Conservation (phyloP, 1,140 invertebrate genomes). For the Drosophila funebris region DNA sequence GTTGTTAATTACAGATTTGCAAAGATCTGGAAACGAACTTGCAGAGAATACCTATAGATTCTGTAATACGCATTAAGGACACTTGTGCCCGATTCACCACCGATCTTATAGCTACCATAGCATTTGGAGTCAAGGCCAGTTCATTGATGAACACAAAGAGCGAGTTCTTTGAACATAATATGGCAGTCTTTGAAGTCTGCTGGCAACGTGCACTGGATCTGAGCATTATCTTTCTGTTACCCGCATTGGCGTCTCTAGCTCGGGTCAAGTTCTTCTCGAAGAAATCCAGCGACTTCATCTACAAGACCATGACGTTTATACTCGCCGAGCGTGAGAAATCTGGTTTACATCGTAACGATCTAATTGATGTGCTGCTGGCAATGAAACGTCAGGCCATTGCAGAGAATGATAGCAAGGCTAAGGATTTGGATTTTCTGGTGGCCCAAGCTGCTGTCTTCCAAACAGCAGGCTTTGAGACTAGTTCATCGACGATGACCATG, state of each 20-base stretch:
- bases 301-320: slow-evolving; percentile 62
- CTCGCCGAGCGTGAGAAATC: slow-evolving; percentile 72
- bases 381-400: slow-evolving; percentile 60
- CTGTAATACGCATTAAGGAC: slow-evolving; percentile 69
- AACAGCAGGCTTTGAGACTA: slow-evolving; percentile 90
- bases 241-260: slow-evolving; percentile 42
- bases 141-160: slow-evolving; percentile 83
- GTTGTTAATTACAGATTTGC: slow-evolving; percentile 52
- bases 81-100: slow-evolving; percentile 84
- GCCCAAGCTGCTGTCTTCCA: slow-evolving; percentile 89
- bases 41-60: neutral
- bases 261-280: slow-evolving; percentile 61
- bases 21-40: slow-evolving; percentile 49
- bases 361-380: slow-evolving; percentile 83
- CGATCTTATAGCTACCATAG: slow-evolving; percentile 86
- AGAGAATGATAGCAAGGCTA: slow-evolving; percentile 1
- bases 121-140: slow-evolving; percentile 86
- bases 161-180: slow-evolving; percentile 81
- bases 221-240: slow-evolving; percentile 82
- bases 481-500: slow-evolving; percentile 88
- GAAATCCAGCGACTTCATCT: slow-evolving; percentile 61
- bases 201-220: slow-evolving; percentile 84
- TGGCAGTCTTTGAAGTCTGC: slow-evolving; percentile 84
- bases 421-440: slow-evolving; percentile 83
- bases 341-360: slow-evolving; percentile 74